phyloP scores from a whole-genome alignment of 2,113 vertebrate genomes.

The Cryptoleucopteryx plumbea region DNA sequence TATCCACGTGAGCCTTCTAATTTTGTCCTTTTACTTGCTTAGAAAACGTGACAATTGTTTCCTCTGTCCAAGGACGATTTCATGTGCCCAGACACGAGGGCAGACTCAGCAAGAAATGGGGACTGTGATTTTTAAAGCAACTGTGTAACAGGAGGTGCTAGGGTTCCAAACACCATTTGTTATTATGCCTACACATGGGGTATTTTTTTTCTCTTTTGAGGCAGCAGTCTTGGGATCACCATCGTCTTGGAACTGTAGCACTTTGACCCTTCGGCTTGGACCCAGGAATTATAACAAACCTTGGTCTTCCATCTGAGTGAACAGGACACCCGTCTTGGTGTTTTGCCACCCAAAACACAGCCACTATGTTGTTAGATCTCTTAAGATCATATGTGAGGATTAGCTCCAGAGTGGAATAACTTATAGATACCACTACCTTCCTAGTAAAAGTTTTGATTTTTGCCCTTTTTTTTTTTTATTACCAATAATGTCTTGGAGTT shows the following conservation, averaged over 20 bases:
- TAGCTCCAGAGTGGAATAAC: not conserved
- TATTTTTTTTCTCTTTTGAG: not conserved
- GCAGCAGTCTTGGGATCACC: not conserved
- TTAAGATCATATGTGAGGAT: not conserved
- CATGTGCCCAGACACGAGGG: not conserved
- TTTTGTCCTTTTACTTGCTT: slow-evolving; percentile 3
- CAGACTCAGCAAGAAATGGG: not conserved
- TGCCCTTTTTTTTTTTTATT: not conserved
- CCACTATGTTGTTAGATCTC: not conserved
- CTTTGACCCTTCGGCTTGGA: not conserved
- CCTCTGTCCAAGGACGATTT: not conserved
- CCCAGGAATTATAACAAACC: not conserved
- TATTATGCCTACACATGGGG: not conserved
- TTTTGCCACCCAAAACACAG: not conserved
- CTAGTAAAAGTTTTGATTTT: not conserved
- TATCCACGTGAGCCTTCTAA: not conserved
- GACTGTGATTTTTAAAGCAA: not conserved
- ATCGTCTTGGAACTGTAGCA: not conserved
- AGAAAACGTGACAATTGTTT: not conserved
- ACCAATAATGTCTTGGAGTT: not conserved
- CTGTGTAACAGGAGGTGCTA: not conserved
- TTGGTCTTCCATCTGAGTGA: not conserved
- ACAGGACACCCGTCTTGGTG: not conserved
- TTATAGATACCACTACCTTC: not conserved
- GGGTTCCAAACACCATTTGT: not conserved